These are phyloP conservation scores for Apistogramma diplotaenia DNA, from an alignment of 2,113 vertebrate genomes.

Conservation along the genomic window DNA sequence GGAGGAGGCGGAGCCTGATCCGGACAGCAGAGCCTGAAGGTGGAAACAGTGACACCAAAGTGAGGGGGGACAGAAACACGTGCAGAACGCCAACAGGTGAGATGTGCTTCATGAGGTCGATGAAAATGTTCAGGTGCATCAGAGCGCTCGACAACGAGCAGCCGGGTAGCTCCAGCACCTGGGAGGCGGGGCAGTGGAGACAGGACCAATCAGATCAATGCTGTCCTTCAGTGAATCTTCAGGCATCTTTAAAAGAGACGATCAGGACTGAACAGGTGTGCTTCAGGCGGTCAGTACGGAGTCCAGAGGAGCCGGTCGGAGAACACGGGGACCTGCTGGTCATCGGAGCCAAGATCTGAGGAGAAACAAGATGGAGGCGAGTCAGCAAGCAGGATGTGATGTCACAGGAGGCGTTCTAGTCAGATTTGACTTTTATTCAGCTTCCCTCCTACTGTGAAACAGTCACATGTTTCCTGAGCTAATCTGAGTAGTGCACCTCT, in stretches of 20 bases:
- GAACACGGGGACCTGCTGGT: slow-evolving; percentile 67
- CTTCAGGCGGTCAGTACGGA: slow-evolving; percentile 46
- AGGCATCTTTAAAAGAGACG: slow-evolving; percentile 41
- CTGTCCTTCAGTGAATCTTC: not conserved
- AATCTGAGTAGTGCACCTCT: no score
- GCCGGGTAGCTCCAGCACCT: not conserved
- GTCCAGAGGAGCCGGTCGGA: slow-evolving; percentile 71
- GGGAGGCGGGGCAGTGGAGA: not conserved
- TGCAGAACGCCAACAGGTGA: slow-evolving; percentile 22
- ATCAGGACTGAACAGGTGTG: not conserved
- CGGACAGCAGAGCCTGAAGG: not conserved
- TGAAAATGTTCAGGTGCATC: not conserved
- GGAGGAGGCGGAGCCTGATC: slow-evolving; percentile 5
- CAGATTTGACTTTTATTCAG: no score
- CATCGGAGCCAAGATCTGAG: slow-evolving; percentile 53
- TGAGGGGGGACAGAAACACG: not conserved
- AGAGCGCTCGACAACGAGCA: not conserved
- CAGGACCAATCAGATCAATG: not conserved
- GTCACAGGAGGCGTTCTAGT: no score
- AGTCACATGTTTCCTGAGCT: no score
- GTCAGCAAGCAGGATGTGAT: not conserved
- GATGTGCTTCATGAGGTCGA: slow-evolving; percentile 3
- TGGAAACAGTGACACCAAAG: slow-evolving; percentile 30
- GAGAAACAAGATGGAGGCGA: not conserved
- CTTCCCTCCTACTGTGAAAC: no score